Percentiles rank a stretch among this genome's conserved stretches.
Conservation (phyloP, 2,113 vertebrate species). For the Cranoglanis bouderius region DNA sequence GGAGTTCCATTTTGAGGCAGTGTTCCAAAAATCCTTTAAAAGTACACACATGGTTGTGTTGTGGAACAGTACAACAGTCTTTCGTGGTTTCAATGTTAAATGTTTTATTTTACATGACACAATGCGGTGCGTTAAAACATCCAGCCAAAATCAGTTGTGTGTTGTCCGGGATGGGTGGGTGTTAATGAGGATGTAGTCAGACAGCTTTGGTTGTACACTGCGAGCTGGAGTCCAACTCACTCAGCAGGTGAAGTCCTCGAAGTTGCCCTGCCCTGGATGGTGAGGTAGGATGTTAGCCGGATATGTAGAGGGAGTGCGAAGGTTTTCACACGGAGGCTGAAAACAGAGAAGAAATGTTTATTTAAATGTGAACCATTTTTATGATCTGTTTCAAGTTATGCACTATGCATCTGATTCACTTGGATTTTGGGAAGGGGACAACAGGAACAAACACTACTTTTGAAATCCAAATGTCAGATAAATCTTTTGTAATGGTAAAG, state of each 20-base stretch:
- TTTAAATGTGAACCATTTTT: neutral
- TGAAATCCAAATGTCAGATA: neutral
- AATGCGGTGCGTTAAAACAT: constrained; percentile 25
- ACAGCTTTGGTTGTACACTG: constrained; percentile 72
- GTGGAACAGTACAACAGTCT: constrained; percentile 44
- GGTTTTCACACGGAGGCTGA: constrained; percentile 92
- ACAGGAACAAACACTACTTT: neutral
- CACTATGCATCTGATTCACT: neutral
- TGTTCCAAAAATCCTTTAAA: constrained; percentile 64
- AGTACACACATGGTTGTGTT: constrained; percentile 49
- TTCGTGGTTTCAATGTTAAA: constrained; percentile 18
- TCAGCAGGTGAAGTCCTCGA: constrained; percentile 99
- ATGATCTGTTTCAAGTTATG: neutral
- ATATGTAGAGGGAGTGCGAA: constrained; percentile 90
- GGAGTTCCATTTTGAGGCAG: constrained; percentile 67
- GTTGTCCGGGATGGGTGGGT: constrained; percentile 19
- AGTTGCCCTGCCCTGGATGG: constrained; percentile 93
- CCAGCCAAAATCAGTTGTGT: constrained; percentile 1
- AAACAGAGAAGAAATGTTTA: neutral
- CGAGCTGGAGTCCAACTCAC: constrained; percentile 33
- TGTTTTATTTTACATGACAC: constrained; percentile 7
- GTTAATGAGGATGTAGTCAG: constrained; percentile 52
- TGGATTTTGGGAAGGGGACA: neutral
- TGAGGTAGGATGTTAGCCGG: constrained; percentile 99
- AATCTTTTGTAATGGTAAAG: neutral